Evolutionary conservation across 2,888 invertebrate genomes (phyloP), one percentile per base, ranked within the genome.

Genomic region (Drosophila niveifrons): DNA sequence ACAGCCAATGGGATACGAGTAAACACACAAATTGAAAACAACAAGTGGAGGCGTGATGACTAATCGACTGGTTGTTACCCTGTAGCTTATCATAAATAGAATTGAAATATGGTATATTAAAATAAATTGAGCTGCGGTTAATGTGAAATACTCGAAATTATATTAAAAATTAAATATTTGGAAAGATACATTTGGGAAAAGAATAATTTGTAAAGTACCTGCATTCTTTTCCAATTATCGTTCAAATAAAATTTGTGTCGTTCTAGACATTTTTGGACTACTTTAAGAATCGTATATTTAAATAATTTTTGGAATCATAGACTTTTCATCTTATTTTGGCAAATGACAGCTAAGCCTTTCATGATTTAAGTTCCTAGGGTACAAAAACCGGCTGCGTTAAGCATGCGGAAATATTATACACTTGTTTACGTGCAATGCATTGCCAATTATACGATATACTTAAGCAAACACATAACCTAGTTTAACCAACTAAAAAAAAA

Each of bases 1-100:
- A 70, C 67, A 82, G 63, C 90, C 89, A 90, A 90, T 90, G 73
- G 75, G 69, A 36, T 46, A 28, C 64, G 47, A 73, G 77, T 80
- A 82, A 79, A 74, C 82, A 82, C 63, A 56, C n/a, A 57, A 61
- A 68, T 66, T 9, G 51, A 50, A 31, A 39, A 48, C 47, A 66
- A 29, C 29, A 48, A 17, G 63, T 17, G 23, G 1, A 46, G 31
- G 11, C 18, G 7, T 2, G n/a, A 3, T n/a, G 6, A 28, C 0
- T 23, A 34, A 3, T 17, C 23, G 31, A 58, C 64, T 50, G 23
- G 1, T 3, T n/a, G 18, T 15, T 58, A 44, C 58, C 43, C 59
- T 58, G 48, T 31, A 44, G n/a, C 3, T 23, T 23, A 23, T 6
- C 23, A 23, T 23, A 13, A 28, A 9, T 15, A 6, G 23, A 23